phyloP scores from a whole-genome alignment of 2,113 vertebrate genomes.

The Romanogobio albipinnatus region DNA sequence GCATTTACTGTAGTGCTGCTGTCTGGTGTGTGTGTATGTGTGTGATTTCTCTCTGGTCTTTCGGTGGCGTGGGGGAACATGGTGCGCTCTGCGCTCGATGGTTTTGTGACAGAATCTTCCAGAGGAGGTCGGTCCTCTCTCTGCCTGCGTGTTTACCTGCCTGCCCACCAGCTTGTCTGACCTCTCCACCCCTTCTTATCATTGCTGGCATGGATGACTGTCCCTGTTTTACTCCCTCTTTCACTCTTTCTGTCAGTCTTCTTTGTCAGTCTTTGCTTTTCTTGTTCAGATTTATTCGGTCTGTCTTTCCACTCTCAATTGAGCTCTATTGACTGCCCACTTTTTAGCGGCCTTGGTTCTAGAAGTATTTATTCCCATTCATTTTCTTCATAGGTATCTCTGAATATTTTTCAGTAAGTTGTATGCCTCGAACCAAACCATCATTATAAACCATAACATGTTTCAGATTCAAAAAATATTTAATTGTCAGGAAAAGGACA shows the following conservation, averaged over 20 bases:
- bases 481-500: too few species aligned
- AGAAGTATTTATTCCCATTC: neutral
- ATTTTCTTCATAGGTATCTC: neutral
- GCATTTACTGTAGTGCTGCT: conserved; percentile 42
- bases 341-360: neutral
- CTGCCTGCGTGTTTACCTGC: conserved; percentile 72
- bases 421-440: neutral
- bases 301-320: neutral
- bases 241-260: conserved; percentile 18
- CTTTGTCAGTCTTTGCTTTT: neutral
- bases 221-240: neutral
- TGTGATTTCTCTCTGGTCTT: conserved; percentile 63
- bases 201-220: conserved; percentile 58
- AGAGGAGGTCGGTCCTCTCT: conserved; percentile 82
- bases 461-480: too few species aligned
- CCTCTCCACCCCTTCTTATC: conserved; percentile 63
- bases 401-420: neutral
- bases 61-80: conserved; percentile 73
- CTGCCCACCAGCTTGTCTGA: conserved; percentile 56
- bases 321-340: neutral
- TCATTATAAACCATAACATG: too few species aligned
- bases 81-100: conserved; percentile 73
- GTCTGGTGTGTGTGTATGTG: conserved; percentile 57
- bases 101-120: conserved; percentile 79
- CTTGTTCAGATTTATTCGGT: neutral